Base-by-base conservation (phyloP, 2,888 invertebrate species). In the Drosophila diplacantha region DNA sequence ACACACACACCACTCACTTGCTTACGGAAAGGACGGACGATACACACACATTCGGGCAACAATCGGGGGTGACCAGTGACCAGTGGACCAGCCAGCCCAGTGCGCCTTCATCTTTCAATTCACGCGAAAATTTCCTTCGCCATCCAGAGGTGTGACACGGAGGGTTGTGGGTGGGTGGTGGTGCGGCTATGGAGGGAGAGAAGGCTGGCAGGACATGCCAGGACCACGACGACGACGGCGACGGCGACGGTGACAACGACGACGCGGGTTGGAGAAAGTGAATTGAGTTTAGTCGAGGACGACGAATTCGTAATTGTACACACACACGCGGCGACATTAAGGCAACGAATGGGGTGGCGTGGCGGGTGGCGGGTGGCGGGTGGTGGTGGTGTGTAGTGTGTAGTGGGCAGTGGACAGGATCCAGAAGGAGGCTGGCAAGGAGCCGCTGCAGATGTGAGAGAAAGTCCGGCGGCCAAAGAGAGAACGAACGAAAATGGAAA, bases 21-120 rank as follows among this genome's bases (percentile, higher is more conserved):
- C 29, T 46, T 46, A 20, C 14, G n/a, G 44, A 46, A 46, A 46
- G 44, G 44, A 46, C 44, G 44, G 14, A 20, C 18, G 31, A 46
- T 31, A 46, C 52, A 41, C 34, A 65, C 34, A 69, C 41, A 49
- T 67, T 71, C 51, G 44, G 47, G 49, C 65, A 61, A 56, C 59
- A 49, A 60, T 61, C 58, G 52, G 67, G 69, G 72, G 67, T 73
- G 83, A 74, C 83, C 83, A 77, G 47, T 63, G 73, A 44, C 65
- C 81, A 66, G 31, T 14, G 18, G 44, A 44, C 44, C 44, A 46
- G 72, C 64, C 74, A 46, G 72, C 64, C 74, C 64, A 75, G 69
- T 72, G 64, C 70, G 75, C 82, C 84, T 82, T 83, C 83, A 77
- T 82, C 83, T 80, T 83, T 82, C 82, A 82, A 84, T 84, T 82